Evolutionary conservation across 2,797 vertebrate species (phyloP).

Genomic region (Propithecus deckenii): DNA sequence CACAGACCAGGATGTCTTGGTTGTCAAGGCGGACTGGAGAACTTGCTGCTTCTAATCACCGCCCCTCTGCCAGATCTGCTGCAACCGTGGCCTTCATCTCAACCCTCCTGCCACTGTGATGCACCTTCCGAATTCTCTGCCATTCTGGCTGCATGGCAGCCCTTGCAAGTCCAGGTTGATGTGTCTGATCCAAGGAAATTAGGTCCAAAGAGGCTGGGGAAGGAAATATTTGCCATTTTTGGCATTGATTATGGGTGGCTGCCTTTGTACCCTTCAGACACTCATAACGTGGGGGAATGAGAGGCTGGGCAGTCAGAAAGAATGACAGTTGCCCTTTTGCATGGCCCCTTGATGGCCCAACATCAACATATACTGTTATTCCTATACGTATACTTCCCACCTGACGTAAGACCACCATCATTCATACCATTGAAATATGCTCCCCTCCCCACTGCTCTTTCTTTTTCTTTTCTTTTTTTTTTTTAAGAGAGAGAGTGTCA

Average conservation of each 20-base stretch:
- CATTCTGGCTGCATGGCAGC: neutral
- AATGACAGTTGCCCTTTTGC: neutral
- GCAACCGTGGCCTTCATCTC: rapidly evolving
- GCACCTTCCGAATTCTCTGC: neutral
- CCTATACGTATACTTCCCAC: neutral
- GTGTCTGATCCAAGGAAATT: neutral
- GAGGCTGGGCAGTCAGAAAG: neutral
- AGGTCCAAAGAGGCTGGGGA: neutral
- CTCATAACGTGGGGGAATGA: neutral
- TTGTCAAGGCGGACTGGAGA: neutral
- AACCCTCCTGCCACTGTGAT: neutral
- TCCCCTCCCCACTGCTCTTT: neutral
- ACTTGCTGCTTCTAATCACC: too few species aligned
- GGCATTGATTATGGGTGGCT: neutral
- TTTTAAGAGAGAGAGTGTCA: neutral
- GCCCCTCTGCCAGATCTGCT: neutral
- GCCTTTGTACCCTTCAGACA: neutral
- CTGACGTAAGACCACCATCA: neutral
- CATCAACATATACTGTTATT: neutral
- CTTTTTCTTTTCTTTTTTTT: too few species aligned
- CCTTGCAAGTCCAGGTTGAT: neutral
- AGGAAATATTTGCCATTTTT: neutral
- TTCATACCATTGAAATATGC: neutral
- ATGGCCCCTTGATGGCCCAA: rapidly evolving
- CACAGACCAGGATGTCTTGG: neutral